Conservation (phyloP, 2,797 vertebrate species). For the Adrianichthys oophorus region DNA sequence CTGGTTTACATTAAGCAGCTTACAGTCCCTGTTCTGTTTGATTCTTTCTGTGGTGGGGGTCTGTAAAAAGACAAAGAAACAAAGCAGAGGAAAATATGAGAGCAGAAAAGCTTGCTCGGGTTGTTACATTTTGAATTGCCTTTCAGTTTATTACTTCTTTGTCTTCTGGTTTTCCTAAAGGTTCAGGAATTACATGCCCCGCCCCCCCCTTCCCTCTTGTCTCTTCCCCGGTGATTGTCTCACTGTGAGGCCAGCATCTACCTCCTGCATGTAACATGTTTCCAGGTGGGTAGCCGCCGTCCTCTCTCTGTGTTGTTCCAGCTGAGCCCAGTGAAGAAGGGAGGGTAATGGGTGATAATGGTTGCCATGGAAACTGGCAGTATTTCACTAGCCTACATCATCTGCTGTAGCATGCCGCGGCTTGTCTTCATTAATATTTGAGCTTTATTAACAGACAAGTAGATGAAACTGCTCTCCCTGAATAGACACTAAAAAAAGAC, state of each 20-base stretch:
- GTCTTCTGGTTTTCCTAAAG: conserved; percentile 10
- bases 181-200: neutral
- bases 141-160: neutral
- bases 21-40: conserved; percentile 44
- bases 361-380: conserved; percentile 78
- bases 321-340: conserved; percentile 34
- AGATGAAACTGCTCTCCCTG: conserved; percentile 24
- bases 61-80: conserved; percentile 37
- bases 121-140: conserved; percentile 4
- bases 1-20: conserved; percentile 71
- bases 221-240: conserved; percentile 18
- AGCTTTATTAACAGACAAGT: conserved; percentile 63
- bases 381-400: conserved; percentile 63
- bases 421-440: conserved; percentile 69
- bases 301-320: conserved; percentile 25
- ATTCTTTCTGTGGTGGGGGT: conserved; percentile 21
- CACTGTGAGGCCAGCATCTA: conserved; percentile 22
- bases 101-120: neutral
- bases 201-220: neutral
- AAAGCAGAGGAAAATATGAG: conserved; percentile 12
- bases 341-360: conserved; percentile 39
- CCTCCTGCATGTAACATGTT: conserved; percentile 30
- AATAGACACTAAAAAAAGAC: conserved; percentile 24
- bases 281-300: conserved; percentile 28
- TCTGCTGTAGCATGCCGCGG: conserved; percentile 45